Conservation (phyloP, 2,113 vertebrate species). For the Leptocoma aspasia region DNA sequence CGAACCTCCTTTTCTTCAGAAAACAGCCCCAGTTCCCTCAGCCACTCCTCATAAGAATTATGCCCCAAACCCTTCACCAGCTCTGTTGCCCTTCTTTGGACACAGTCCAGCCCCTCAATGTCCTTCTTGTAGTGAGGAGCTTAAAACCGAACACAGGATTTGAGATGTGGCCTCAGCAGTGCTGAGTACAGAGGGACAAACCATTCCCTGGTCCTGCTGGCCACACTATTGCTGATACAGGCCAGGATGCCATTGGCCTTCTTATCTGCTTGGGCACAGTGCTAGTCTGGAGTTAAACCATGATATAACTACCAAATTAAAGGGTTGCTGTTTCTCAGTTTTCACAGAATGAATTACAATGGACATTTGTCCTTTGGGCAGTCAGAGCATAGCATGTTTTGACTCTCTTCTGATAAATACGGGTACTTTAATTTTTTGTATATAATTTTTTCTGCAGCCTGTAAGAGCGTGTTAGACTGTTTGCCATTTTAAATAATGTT, state of each 20-base stretch:
- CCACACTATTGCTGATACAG: neutral
- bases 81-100: neutral
- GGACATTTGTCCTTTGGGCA: neutral
- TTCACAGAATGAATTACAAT: neutral
- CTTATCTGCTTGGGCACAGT: neutral
- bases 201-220: neutral
- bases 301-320: neutral
- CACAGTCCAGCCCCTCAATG: rapidly evolving
- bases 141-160: neutral
- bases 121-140: neutral
- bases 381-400: neutral
- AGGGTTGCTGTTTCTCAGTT: neutral
- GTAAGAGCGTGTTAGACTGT: neutral
- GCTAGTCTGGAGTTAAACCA: neutral
- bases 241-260: neutral
- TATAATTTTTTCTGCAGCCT: neutral
- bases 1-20: neutral
- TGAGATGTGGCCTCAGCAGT: neutral
- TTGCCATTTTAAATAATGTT: neutral
- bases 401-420: neutral
- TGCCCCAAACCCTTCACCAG: neutral
- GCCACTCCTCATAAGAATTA: too few species aligned
- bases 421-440: too few species aligned
- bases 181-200: rapidly evolving
- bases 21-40: neutral